Evolutionary conservation across 2,888 invertebrate genomes (phyloP).

Genomic region (Peribatodes rhomboidaria): DNA sequence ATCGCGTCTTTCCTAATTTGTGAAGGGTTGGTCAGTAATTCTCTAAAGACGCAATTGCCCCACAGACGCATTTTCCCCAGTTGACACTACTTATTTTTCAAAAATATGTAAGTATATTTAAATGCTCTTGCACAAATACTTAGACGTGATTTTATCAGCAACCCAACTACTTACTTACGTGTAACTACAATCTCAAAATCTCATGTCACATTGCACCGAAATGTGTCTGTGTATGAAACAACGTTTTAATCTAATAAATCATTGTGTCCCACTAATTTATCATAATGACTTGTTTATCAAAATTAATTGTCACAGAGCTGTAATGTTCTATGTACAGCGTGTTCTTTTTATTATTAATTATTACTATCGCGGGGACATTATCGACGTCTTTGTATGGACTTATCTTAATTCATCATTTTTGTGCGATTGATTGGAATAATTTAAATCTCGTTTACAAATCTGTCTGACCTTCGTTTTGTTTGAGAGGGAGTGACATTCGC

Average conservation of each 20-base stretch:
- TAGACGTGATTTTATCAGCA: not conserved
- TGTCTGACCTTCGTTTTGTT: slow-evolving; percentile 39
- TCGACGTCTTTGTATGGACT: slow-evolving; percentile 58
- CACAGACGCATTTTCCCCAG: too few relatives aligned
- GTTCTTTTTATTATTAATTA: slow-evolving; percentile 14
- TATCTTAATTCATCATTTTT: slow-evolving; percentile 65
- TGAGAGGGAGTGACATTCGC: slow-evolving; percentile 19
- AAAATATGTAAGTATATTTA: not conserved
- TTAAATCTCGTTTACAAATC: slow-evolving; percentile 56
- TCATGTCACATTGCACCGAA: slow-evolving; percentile 5
- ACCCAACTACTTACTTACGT: not conserved
- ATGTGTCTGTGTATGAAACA: slow-evolving; percentile 3
- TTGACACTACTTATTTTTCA: not conserved
- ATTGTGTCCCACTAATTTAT: slow-evolving; percentile 18
- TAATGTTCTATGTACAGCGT: slow-evolving; percentile 9
- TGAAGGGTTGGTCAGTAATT: too few relatives aligned
- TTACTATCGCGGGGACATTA: slow-evolving; percentile 51
- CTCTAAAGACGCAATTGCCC: too few relatives aligned
- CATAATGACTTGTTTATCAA: slow-evolving; percentile 18
- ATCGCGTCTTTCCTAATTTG: too few relatives aligned
- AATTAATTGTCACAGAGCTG: slow-evolving; percentile 17
- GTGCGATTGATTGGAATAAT: slow-evolving; percentile 65
- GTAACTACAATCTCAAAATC: slow-evolving; percentile 1
- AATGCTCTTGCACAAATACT: not conserved
- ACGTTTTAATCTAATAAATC: slow-evolving; percentile 8